Base-by-base conservation (phyloP, 2,888 invertebrate genomes). In the Eupithecia abbreviata region DNA sequence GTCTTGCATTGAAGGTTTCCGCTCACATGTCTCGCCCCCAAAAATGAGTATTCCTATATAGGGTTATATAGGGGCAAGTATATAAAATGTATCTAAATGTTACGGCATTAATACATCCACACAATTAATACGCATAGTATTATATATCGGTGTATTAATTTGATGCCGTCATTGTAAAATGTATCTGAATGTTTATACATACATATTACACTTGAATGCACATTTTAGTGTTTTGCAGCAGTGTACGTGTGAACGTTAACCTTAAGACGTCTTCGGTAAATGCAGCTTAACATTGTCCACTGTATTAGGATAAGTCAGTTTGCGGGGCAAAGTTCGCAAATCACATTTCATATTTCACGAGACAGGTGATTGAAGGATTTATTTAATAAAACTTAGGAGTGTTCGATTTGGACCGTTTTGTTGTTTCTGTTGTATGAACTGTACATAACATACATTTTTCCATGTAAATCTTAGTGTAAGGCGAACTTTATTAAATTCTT, bases 401-500 rank as follows among this genome's bases (percentile, higher is more conserved):
- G 77, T 81, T 82, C 80, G 73, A 76, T 82, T 82, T 72, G 79
- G 67, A 80, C 77, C 80, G 77, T 81, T 80, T 81, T 79, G 80
- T 78, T 83, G 73, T 77, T 62, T 84, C 85, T 89, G 85, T 87
- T 90, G 86, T 87, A 85, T 85, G 85, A 84, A 84, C 82, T 82
- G 82, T 91, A 86, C 85, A 88, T 88, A 88, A 86, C 81, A 82
- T 83, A 84, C 82, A 76, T 84, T 81, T 81, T 89, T 87, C 72
- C 88, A 89, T 89, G 85, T 89, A 90, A 87, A 90, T 88, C 86
- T 90, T 86, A 85, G 85, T 87, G 84, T 91, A 93, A 92, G 90
- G 88, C 85, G 85, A 86, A 92, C 87, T 92, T 93, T 91, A 93
- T 92, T 93, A 93, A 93, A 93, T 91, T 93, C 91, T 92, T 93